A percentile compares a stretch with the other conserved stretches of the same genome.
phyloP scores from a whole-genome alignment of 2,113 vertebrate genomes.

The Ascaphus truei region DNA sequence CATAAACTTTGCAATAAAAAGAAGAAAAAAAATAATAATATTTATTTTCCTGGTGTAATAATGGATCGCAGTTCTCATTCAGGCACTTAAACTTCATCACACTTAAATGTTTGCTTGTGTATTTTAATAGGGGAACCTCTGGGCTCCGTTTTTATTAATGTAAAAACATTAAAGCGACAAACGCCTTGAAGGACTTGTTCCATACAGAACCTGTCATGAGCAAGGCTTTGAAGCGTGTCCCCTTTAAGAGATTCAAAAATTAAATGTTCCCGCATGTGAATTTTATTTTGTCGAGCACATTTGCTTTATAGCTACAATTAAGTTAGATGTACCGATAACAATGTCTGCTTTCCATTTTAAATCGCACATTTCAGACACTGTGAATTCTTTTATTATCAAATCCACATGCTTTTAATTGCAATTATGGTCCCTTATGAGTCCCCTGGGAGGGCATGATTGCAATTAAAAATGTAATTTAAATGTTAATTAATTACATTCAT shows the following conservation, averaged over 20 bases:
- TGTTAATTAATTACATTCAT: conserved; percentile 98
- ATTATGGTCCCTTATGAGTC: conserved; percentile 89
- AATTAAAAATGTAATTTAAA: conserved; percentile 97
- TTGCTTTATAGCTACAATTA: conserved; percentile 83
- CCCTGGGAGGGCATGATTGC: conserved; percentile 90
- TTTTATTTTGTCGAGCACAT: conserved; percentile 83
- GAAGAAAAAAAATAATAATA: neutral
- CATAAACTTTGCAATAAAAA: neutral
- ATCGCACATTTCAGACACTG: conserved; percentile 83
- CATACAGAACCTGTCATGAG: conserved; percentile 76
- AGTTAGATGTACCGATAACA: conserved; percentile 73
- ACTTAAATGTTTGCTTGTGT: neutral
- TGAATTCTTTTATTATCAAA: conserved; percentile 88
- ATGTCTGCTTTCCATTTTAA: conserved; percentile 82
- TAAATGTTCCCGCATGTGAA: conserved; percentile 83
- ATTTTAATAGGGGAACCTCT: neutral
- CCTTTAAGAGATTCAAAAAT: conserved; percentile 81
- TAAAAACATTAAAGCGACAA: conserved; percentile 74
- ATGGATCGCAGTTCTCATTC: neutral
- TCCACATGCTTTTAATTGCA: conserved; percentile 95
- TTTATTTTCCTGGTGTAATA: neutral
- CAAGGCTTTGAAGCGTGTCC: conserved; percentile 78
- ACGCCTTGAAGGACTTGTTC: conserved; percentile 76
- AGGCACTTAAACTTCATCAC: neutral
- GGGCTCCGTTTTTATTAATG: conserved; percentile 68